Evolutionary conservation across 2,797 vertebrate species (phyloP).

Genomic region (Silurus aristotelis): DNA sequence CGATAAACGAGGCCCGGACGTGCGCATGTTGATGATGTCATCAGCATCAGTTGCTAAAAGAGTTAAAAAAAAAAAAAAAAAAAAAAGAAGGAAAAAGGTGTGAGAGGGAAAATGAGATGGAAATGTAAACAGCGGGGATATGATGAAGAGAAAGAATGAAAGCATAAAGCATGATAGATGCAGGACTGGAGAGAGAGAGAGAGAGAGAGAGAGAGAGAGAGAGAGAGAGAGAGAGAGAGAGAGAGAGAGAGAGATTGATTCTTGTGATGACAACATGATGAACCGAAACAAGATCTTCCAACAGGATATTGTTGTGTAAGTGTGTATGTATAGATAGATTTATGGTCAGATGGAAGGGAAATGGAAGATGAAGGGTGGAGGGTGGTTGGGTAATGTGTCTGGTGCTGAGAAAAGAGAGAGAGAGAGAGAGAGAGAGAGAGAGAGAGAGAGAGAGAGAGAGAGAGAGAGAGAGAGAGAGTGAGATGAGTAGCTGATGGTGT

Average conservation of each 20-base stretch:
- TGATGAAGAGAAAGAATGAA: conserved; percentile 1
- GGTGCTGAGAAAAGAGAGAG: not conserved
- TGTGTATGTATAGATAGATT: not conserved
- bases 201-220: conserved; percentile 1
- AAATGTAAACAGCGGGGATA: conserved; percentile 24
- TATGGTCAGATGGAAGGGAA: not conserved
- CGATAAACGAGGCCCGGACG: not conserved
- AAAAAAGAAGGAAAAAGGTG: not conserved
- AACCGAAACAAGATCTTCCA: not conserved
- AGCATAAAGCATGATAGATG: conserved; percentile 7
- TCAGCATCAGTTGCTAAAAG: not conserved
- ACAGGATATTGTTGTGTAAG: conserved; percentile 12
- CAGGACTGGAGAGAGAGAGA: too few relatives aligned
- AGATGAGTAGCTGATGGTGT: not conserved
- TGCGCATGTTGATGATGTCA: not conserved
- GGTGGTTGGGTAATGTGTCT: conserved; percentile 1
- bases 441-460: not conserved
- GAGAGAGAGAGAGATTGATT: too few relatives aligned
- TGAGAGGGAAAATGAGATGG: conserved; percentile 22
- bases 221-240: not conserved
- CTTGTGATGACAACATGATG: not conserved
- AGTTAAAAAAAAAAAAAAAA: too few relatives aligned
- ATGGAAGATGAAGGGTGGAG: not conserved
- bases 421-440: not conserved
- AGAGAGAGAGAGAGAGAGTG: not conserved